Evolutionary conservation across 2,888 invertebrate genomes (phyloP).

Genomic region (Noctua fimbriata): DNA sequence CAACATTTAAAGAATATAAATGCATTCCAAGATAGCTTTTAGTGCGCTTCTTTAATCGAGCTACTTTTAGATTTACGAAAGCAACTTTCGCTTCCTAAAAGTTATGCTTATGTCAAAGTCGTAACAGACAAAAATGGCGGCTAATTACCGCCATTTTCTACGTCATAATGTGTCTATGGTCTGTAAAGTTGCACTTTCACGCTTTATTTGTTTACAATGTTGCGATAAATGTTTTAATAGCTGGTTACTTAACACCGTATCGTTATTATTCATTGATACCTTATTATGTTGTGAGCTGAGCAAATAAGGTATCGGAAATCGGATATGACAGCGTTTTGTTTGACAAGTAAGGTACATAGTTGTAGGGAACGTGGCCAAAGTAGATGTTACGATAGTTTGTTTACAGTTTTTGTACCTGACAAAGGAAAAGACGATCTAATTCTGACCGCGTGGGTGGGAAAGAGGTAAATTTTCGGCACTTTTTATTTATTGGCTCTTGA

Average conservation of each 20-base stretch:
- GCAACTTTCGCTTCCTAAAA: conserved; percentile 42
- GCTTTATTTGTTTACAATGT: conserved; percentile 60
- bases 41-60: background rate
- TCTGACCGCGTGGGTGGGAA: background rate
- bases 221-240: conserved; percentile 55
- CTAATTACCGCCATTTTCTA: conserved; percentile 57
- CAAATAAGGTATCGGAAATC: conserved; percentile 30
- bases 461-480: background rate
- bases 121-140: conserved; percentile 49
- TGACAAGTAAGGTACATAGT: background rate
- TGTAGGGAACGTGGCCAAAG: conserved; percentile 3
- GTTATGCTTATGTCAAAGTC: conserved; percentile 52
- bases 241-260: conserved; percentile 53
- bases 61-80: conserved; percentile 13
- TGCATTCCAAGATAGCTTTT: background rate
- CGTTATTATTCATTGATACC: conserved; percentile 52
- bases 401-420: background rate
- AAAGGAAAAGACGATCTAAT: background rate
- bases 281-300: conserved; percentile 14
- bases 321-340: conserved; percentile 41
- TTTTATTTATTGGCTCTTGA: background rate
- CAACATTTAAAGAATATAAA: background rate
- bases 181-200: conserved; percentile 58
- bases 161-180: conserved; percentile 47
- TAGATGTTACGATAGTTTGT: background rate